These are phyloP conservation scores for Thunnus maccoyii DNA, from an alignment of 2,113 vertebrate species.

Conservation along the genomic window DNA sequence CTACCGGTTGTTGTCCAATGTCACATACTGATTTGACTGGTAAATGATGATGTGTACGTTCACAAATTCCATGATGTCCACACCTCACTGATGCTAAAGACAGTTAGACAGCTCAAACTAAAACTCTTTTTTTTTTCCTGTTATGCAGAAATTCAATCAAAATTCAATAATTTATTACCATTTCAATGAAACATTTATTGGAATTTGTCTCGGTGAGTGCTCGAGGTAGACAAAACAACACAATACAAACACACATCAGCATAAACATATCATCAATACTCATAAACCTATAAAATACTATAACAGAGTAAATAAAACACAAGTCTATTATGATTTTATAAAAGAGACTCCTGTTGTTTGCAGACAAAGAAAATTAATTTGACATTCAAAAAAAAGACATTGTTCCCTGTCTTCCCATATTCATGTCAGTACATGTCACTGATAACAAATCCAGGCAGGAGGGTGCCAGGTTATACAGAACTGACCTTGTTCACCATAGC, in stretches of 20 bases:
- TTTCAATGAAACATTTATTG: no score
- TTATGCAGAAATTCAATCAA: not conserved
- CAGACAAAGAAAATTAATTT: slow-evolving; percentile 7
- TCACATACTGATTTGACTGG: slow-evolving; percentile 79
- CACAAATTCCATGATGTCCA: not conserved
- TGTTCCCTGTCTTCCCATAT: not conserved
- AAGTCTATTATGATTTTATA: not conserved
- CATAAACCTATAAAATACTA: no score
- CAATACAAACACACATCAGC: no score
- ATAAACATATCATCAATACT: no score
- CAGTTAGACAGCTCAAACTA: not conserved
- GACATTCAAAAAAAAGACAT: not conserved
- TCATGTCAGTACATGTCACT: not conserved
- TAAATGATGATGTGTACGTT: slow-evolving; percentile 73
- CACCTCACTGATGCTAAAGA: not conserved
- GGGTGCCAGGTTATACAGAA: no score
- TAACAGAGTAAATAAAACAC: no score
- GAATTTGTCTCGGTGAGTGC: no score
- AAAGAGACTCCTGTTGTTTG: not conserved
- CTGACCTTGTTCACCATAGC: slow-evolving; percentile 28
- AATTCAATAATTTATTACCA: no score
- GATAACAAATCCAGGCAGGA: not conserved
- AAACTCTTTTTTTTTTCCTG: not conserved
- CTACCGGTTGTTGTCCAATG: slow-evolving; percentile 50
- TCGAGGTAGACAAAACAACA: no score